Evolutionary conservation across 2,113 vertebrate genomes (phyloP).

Genomic region (Rhabdomys dilectus): DNA sequence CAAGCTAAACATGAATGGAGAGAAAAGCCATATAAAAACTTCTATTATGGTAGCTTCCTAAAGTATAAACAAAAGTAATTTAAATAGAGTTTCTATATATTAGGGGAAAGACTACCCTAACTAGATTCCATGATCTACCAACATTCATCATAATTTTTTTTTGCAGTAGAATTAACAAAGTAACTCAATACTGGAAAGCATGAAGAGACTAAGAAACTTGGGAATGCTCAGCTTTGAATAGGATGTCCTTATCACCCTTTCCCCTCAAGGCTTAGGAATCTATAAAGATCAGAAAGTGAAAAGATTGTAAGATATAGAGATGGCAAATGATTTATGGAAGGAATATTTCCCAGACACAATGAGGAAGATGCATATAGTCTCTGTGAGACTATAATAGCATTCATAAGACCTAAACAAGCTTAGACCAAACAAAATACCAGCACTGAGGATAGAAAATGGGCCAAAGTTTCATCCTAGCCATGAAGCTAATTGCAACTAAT

Average conservation of each 20-base stretch:
- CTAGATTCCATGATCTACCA: not conserved
- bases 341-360: not conserved
- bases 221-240: no score
- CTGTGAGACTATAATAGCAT: not conserved
- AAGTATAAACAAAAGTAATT: not conserved
- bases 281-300: not conserved
- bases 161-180: not conserved
- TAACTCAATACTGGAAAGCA: not conserved
- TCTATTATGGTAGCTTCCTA: not conserved
- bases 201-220: not conserved
- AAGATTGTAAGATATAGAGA: not conserved
- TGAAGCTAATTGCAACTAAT: not conserved
- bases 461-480: not conserved
- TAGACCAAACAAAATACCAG: not conserved
- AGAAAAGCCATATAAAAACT: not conserved
- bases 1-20: not conserved
- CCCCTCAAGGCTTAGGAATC: not conserved
- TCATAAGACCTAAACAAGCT: not conserved
- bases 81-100: not conserved
- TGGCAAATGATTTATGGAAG: not conserved
- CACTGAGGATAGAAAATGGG: not conserved
- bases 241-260: not conserved
- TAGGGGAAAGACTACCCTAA: no score
- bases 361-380: not conserved
- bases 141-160: not conserved